Conservation (phyloP, 2,888 invertebrate species). For the Ecliptopera silaceata region DNA sequence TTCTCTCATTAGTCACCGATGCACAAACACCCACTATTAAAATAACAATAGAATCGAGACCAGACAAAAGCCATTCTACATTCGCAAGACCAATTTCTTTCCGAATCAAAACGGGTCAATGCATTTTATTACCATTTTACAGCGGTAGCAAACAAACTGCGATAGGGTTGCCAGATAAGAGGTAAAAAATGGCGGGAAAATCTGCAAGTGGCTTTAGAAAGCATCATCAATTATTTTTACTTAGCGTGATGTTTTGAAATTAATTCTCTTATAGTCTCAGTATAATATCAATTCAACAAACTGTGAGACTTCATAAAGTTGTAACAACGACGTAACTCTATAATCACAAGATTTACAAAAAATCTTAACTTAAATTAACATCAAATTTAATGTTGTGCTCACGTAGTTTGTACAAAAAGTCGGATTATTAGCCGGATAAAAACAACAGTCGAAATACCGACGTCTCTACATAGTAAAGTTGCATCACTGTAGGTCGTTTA, state of each 20-base stretch:
- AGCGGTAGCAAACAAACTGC: constrained; percentile 33
- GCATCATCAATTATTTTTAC: neutral
- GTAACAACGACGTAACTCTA: too few relatives aligned
- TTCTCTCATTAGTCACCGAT: constrained; percentile 26
- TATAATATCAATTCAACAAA: too few relatives aligned
- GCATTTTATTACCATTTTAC: constrained; percentile 37
- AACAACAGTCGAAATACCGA: neutral
- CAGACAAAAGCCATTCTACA: constrained; percentile 36
- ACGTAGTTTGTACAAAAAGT: neutral
- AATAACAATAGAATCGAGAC: constrained; percentile 33
- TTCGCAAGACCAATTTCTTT: constrained; percentile 38
- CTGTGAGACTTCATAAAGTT: too few relatives aligned
- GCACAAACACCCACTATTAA: constrained; percentile 29
- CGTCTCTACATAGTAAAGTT: neutral
- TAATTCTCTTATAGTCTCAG: too few relatives aligned
- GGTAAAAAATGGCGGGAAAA: constrained; percentile 7
- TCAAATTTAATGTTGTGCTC: neutral
- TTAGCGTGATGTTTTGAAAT: neutral
- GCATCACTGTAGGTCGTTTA: constrained; percentile 24
- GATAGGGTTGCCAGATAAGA: constrained; percentile 26
- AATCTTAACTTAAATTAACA: neutral
- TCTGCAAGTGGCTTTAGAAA: constrained; percentile 8
- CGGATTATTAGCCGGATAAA: neutral
- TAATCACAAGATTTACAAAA: too few relatives aligned
- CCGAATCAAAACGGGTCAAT: constrained; percentile 37